Evolutionary conservation across 1,140 invertebrate species (phyloP), one percentile per base, ranked within the genome.

Genomic region (Probaryconus sp.): DNA sequence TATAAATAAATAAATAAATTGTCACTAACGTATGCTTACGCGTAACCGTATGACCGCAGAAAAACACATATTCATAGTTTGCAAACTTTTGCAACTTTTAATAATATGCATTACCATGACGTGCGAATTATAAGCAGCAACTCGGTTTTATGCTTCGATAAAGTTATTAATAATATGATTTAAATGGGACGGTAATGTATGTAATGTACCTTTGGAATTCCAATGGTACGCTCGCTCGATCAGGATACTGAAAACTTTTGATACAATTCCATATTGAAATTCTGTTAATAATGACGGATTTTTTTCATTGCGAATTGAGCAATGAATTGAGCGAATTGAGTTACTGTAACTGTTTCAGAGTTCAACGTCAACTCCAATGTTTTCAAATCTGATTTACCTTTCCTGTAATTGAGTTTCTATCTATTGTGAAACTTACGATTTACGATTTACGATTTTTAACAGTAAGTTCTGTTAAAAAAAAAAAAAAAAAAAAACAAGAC

Each of bases 91-190:
- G 69, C 60, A 72, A 72, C 37, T 26, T 16, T 11, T 40, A 63
- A 63, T 50, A 63, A 60, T 42, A 50, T 24, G 58, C 68, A 71
- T 64, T 58, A 28, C 37, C 47, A 38, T 72, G 58, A 65, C 60
- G 51, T 38, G 60, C 30, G 53, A 65, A 72, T 72, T 65, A 45
- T 65, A 45, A 37, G 58, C 47, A 71, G 30, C 51, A 72, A 72
- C 68, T 64, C 20, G n/a, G 58, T 71, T 71, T 64, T 64, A 56
- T 71, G 58, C 40, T 64, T 64, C 50, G 56, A 40, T 61, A 35
- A 58, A 71, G 58, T 71, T 35, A 58, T 37, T 64, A 71, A 71
- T 61, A 58, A 64, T 37, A 60, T 21, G 53, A 64, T 56, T 63
- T 50, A 63, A 51, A 50, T 33, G 40, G 21, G 31, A 14, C 65